Conservation (phyloP, 1,140 invertebrate genomes). For the Scaptomyza graminum region DNA sequence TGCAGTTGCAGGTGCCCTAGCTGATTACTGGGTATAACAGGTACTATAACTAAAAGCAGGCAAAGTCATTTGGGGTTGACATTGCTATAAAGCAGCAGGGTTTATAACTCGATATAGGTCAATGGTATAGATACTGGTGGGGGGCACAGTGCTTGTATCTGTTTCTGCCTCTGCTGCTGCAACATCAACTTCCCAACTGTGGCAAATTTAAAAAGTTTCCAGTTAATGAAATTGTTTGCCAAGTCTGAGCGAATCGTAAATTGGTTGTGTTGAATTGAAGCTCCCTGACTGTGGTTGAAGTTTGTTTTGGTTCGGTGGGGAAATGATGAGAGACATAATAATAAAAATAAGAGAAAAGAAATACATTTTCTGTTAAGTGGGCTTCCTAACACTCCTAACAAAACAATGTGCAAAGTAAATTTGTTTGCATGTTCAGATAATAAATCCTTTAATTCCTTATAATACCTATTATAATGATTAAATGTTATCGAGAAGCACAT, state of each 20-base stretch:
- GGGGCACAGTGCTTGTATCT: slow-evolving; percentile 20
- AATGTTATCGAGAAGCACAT: no score
- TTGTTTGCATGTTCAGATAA: no score
- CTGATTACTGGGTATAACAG: slow-evolving; percentile 33
- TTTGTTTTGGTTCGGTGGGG: neutral
- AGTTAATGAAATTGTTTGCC: slow-evolving; percentile 41
- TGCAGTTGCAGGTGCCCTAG: slow-evolving; percentile 26
- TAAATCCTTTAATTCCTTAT: no score
- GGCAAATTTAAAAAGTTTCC: slow-evolving; percentile 51
- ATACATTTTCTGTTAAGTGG: no score
- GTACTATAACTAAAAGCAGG: slow-evolving; percentile 23
- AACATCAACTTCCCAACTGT: slow-evolving; percentile 8
- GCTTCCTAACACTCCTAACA: no score
- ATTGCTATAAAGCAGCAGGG: slow-evolving; percentile 39
- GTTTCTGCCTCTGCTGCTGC: neutral
- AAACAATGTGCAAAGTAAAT: no score
- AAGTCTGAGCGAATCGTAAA: slow-evolving; percentile 31
- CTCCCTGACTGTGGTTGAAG: neutral
- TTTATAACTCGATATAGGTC: slow-evolving; percentile 69
- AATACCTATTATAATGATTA: no score
- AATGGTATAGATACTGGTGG: slow-evolving; percentile 50
- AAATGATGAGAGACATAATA: neutral
- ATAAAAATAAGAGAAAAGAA: no score
- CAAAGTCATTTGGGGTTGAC: slow-evolving; percentile 40
- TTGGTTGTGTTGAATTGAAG: slow-evolving; percentile 21